Base-by-base conservation (phyloP, 2,113 vertebrate species). In the Agelaius tricolor region DNA sequence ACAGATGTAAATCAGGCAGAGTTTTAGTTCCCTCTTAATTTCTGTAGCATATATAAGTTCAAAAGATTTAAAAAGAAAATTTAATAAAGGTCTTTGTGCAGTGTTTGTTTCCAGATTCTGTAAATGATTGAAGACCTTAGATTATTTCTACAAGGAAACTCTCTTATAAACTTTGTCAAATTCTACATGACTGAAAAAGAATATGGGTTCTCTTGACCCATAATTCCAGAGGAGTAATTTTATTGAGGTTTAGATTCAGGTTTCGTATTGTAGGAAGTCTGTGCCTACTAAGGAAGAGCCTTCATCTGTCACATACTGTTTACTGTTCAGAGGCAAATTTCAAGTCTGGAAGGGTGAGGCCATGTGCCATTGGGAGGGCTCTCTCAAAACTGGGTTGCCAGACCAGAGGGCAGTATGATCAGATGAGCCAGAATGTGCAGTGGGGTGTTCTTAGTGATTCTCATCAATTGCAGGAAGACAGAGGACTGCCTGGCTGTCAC, bases 341-440 rank as follows among this genome's bases (percentile, higher is more conserved):
- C 28, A 30, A 26, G 17, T n/a, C 20, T 94, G 58, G 10, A 81
- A 57, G 7, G 30, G 14, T 79, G 28, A 79, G 57, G 26, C 44
- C 0, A 0, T 21, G 31, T 87, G 33, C 31, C 22, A 17, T 21
- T 19, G 43, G 22, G 31, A 75, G 23, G 5, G 18, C 30, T 82
- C 20, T 65, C 28, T 88, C 39, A 52, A 51, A 84, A 26, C 13
- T 0, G 0, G 2, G 18, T 46, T 58, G 41, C 59, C 35, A 51
- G 22, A 26, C 7, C 1, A 0, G 23, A 21, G 28, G 26, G 23
- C 27, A n/a, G 1, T 44, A 4, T 9, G 41, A 54, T 75, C 54
- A 39, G 41, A 43, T 58, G 22, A 61, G 26, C 67, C 41, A 37
- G 79, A 55, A 43, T 1, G 0, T 11, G 26, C 28, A 55, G 10